Base-by-base conservation (phyloP, 2,797 vertebrate species). In the Danio albolineatus region DNA sequence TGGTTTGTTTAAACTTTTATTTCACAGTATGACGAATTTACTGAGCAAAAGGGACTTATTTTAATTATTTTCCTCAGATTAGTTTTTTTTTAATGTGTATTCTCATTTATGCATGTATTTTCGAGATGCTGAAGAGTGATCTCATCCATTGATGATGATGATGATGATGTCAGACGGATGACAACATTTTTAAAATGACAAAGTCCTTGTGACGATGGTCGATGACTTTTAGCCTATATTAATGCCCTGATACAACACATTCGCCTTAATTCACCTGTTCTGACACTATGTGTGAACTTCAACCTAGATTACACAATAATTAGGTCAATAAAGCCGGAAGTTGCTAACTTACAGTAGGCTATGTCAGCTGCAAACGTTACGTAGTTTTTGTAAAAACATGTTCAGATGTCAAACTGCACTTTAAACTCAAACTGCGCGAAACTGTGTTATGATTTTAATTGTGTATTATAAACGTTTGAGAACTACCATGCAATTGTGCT, bases 271-370 rank as follows among this genome's bases (percentile, higher is more conserved):
- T 60, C 71, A 17, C 56, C 71, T 59, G 54, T 43, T 48, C 43
- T 13, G 39, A 66, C 39, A 57, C 41, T 7, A 6, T 9, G 10
- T 54, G 17, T 78, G 67, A 78, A 41, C 76, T 62, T 62, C 71
- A 36, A 78, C 76, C 57, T 16, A 78, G 14, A 71, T 61, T 6
- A 12, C 36, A 19, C 8, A 1, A 19, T 57, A 21, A 64, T 43
- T 7, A 69, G 43, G 62, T 67, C 62, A 67, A 10, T 9, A 12
- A 57, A 76, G 43, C 10, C 17, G 76, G 36, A 78, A 71, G 57
- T 54, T 53, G 14, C 8, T 28, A n/a, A n/a, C n/a, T n/a, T n/a
- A 13, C 2, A 53, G 6, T 28, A n/a, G n/a, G n/a, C n/a, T n/a
- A 17, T 43, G 19, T 43, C 66, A 44, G 21, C 48, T 14, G 66